Conservation (phyloP, 2,797 vertebrate species). For the Pempheris klunzingeri region DNA sequence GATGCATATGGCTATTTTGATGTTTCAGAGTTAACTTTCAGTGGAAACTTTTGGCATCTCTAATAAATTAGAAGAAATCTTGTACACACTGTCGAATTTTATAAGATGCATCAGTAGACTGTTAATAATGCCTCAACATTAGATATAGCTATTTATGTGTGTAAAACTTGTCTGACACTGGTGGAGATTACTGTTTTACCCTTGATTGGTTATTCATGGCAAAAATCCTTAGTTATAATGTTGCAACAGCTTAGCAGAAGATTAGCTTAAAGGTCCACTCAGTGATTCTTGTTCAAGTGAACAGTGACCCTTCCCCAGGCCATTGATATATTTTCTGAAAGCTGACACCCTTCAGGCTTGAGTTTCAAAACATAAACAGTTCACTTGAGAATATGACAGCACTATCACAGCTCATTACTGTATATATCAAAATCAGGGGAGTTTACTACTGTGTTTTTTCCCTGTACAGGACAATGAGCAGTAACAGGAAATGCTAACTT, state of each 20-base stretch:
- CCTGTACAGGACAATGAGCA: background rate
- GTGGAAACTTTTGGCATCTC: constrained; percentile 70
- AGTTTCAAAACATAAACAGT: constrained; percentile 2
- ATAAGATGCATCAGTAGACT: constrained; percentile 2
- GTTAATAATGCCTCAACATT: constrained; percentile 12
- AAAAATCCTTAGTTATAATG: constrained; percentile 30
- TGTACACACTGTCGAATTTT: background rate
- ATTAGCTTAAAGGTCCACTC: constrained; percentile 22
- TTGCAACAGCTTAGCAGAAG: constrained; percentile 27
- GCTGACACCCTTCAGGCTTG: background rate
- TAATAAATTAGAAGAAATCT: constrained; percentile 57
- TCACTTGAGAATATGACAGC: background rate
- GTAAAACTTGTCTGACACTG: constrained; percentile 32
- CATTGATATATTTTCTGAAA: background rate
- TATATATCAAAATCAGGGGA: background rate
- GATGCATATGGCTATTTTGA: constrained; percentile 73
- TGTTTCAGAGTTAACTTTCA: constrained; percentile 73
- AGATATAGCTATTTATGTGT: constrained; percentile 29
- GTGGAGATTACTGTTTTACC: constrained; percentile 46
- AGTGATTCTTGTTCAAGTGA: background rate
- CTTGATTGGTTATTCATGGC: constrained; percentile 50
- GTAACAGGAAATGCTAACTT: background rate
- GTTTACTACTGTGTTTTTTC: no score
- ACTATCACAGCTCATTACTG: background rate
- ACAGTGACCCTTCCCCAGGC: background rate